Conservation (phyloP, 1,140 invertebrate species). For the Aradophagus sp. region DNA sequence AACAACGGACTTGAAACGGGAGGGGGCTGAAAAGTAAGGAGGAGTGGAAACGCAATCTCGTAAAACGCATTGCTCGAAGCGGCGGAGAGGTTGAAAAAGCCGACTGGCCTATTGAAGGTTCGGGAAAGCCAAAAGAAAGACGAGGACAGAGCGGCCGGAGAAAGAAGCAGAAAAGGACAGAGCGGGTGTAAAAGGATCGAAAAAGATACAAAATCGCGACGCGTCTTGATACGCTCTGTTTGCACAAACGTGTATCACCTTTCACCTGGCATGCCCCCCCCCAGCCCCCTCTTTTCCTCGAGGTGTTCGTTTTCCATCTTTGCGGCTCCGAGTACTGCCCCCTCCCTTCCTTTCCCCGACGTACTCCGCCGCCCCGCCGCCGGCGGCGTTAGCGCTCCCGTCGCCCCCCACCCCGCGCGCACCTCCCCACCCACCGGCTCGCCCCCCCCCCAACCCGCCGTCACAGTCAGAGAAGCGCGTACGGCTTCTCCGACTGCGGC, state of each 20-base stretch:
- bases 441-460: slow-evolving; percentile 7
- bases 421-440: neutral
- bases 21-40: too few species aligned
- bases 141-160: too few species aligned
- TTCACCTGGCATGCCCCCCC: slow-evolving; percentile 5
- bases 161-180: too few species aligned
- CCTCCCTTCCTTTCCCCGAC: neutral
- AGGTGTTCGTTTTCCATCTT: slow-evolving; percentile 41
- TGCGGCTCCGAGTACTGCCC: slow-evolving; percentile 21
- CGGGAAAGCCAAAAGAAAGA: too few species aligned
- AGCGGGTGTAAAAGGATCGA: too few species aligned
- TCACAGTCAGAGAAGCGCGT: slow-evolving; percentile 20
- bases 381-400: neutral
- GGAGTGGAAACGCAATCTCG: slow-evolving; percentile 26
- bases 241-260: slow-evolving; percentile 43
- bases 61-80: slow-evolving; percentile 15
- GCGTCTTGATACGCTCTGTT: slow-evolving; percentile 47
- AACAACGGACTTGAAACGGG: too few species aligned
- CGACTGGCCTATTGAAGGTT: slow-evolving; percentile 31
- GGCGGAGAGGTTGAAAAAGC: slow-evolving; percentile 26
- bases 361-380: neutral
- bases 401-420: neutral
- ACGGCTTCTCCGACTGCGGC: slow-evolving; percentile 42
- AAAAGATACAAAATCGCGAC: slow-evolving; percentile 30
- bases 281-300: slow-evolving; percentile 15